phyloP scores from a whole-genome alignment of 2,113 vertebrate species.

The Phalacrocorax pelagicus region DNA sequence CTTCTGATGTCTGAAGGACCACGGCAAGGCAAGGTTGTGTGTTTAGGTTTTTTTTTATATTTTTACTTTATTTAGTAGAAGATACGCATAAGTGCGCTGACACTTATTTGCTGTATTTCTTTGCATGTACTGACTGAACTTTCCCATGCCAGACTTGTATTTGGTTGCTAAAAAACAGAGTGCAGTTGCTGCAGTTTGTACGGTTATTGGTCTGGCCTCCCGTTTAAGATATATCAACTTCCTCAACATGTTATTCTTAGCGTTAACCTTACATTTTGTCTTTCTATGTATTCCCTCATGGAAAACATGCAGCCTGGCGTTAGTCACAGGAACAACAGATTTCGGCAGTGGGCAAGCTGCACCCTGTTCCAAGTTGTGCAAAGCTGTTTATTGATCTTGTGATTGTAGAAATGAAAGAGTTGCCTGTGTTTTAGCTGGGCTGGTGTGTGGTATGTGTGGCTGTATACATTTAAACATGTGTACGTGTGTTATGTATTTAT shows the following conservation, averaged over 20 bases:
- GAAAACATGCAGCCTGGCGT: neutral
- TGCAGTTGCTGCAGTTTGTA: neutral
- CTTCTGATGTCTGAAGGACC: neutral
- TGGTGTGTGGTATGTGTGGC: neutral
- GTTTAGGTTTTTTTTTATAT: too few relatives aligned
- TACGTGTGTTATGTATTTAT: neutral
- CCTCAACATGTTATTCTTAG: neutral
- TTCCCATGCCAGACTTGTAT: neutral
- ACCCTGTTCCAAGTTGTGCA: neutral
- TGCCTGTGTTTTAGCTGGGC: neutral
- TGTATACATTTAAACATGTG: neutral
- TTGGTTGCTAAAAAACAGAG: neutral
- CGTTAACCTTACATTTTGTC: neutral
- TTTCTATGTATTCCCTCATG: neutral
- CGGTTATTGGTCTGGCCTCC: neutral
- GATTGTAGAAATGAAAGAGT: neutral
- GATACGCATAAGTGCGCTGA: neutral
- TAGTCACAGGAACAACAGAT: neutral
- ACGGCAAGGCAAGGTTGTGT: neutral
- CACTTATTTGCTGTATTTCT: neutral
- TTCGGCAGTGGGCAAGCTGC: neutral
- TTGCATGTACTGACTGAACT: neutral
- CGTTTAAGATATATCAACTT: neutral
- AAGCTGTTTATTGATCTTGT: constrained; percentile 5
- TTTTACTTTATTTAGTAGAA: neutral